phyloP scores from a whole-genome alignment of 2,797 vertebrate species.

The Catharus ustulatus region DNA sequence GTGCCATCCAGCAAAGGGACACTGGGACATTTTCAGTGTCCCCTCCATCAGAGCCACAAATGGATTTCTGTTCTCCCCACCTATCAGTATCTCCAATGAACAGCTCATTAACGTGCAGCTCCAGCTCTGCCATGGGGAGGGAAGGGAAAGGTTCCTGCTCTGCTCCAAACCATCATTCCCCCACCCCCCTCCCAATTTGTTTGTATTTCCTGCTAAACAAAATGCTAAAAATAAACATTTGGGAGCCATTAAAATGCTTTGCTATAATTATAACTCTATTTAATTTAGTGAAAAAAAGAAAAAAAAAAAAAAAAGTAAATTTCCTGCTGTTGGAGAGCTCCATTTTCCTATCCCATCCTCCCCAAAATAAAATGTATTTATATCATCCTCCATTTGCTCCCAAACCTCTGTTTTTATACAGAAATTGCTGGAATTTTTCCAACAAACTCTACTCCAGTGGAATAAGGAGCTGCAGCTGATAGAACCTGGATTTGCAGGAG shows the following conservation, averaged over 20 bases:
- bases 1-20: not conserved
- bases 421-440: not conserved
- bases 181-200: not conserved
- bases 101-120: not conserved
- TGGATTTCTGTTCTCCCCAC: not conserved
- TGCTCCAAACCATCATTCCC: not conserved
- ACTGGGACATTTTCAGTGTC: too few relatives aligned
- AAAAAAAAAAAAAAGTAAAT: not conserved
- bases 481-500: conserved; percentile 14
- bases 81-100: not conserved
- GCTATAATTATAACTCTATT: conserved; percentile 3
- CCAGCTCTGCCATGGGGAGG: not conserved
- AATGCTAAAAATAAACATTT: conserved; percentile 27
- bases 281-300: not conserved
- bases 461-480: not conserved
- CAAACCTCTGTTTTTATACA: not conserved
- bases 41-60: not conserved
- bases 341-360: not conserved
- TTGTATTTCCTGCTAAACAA: conserved; percentile 49
- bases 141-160: not conserved
- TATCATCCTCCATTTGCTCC: not conserved
- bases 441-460: not conserved
- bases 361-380: not conserved
- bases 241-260: conserved; percentile 18
- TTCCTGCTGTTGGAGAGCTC: not conserved